A percentile compares a stretch with the other conserved stretches of the same genome.
These are phyloP conservation scores for Lasioglossum villosulum DNA, from an alignment of 2,888 invertebrate species.

Conservation along the genomic window DNA sequence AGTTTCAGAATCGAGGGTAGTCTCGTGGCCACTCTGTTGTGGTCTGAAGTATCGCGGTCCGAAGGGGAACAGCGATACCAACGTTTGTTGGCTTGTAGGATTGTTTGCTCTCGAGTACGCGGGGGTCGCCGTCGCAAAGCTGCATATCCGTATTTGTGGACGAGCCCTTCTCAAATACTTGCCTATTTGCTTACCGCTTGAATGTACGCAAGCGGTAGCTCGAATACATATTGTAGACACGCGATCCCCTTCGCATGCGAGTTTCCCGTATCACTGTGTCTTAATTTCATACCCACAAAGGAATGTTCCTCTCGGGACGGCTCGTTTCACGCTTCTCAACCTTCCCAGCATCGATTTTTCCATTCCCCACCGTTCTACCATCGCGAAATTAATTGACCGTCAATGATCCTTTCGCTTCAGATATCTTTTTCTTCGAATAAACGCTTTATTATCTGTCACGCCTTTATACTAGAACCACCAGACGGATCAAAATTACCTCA, in stretches of 20 bases:
- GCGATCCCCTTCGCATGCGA: constrained; percentile 29
- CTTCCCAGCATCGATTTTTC: neutral
- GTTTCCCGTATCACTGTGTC: constrained; percentile 29
- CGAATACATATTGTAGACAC: constrained; percentile 68
- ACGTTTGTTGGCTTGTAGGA: constrained; percentile 65
- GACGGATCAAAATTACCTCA: no score
- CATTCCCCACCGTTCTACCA: neutral
- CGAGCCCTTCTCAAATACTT: constrained; percentile 73
- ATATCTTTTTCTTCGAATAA: neutral
- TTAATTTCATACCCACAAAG: constrained; percentile 53
- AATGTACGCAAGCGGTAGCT: constrained; percentile 70
- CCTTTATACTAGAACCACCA: neutral
- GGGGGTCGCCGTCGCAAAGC: constrained; percentile 67
- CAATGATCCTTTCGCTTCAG: neutral
- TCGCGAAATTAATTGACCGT: neutral
- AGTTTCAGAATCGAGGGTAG: constrained; percentile 42
- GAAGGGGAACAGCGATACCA: constrained; percentile 55
- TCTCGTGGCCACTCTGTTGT: constrained; percentile 42
- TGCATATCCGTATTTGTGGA: constrained; percentile 71
- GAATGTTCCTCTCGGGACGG: constrained; percentile 19
- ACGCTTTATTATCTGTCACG: neutral
- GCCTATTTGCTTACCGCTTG: constrained; percentile 71
- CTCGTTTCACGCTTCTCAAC: neutral
- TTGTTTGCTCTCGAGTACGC: constrained; percentile 66
- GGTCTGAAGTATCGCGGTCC: constrained; percentile 37